Evolutionary conservation across 2,888 invertebrate genomes (phyloP), one percentile per base, ranked within the genome.

Genomic region (Drosophila kuntzei): DNA sequence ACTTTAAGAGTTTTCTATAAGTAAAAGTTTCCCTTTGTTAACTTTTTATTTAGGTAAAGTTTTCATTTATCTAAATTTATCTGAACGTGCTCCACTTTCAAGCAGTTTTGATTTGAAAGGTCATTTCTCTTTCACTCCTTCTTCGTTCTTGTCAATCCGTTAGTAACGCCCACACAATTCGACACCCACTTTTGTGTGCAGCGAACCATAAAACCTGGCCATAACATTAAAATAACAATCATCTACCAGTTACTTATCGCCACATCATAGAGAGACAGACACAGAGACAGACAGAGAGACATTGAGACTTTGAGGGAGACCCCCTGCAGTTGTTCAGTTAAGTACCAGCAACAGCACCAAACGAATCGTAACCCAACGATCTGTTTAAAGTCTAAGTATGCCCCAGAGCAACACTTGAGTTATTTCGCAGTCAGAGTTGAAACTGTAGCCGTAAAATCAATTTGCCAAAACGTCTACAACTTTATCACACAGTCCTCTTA

Each of bases 391-490:
- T 84, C 84, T 85, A 85, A 86, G 84, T 85, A 85, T 84, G 85
- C 85, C 85, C 77, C 51, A 46, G 57, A 71, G 85, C 84, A 58
- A 71, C 75, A 84, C 67, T 84, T 86, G 79, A 85, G 82, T 84
- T 84, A 85, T 84, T 80, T 71, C 58, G 66, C 82, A 74, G 69
- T 78, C 71, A 61, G 76, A 67, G 78, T 75, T 62, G 57, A 73
- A 79, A 70, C 70, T 68, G 70, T 69, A 75, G 87, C 80, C 89
- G 89, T 89, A 86, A 90, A 90, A 90, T 90, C 90, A 90, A 90
- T 90, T 90, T 90, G 74, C 69, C 79, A 80, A 85, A 88, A 90
- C 85, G 79, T 86, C 90, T 89, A 90, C 89, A 90, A 80, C 90
- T 90, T 89, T 85, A 90, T 90, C 89, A 83, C 54, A 77, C 71